Evolutionary conservation across 2,113 vertebrate genomes (phyloP).

Genomic region (Sitta europaea): DNA sequence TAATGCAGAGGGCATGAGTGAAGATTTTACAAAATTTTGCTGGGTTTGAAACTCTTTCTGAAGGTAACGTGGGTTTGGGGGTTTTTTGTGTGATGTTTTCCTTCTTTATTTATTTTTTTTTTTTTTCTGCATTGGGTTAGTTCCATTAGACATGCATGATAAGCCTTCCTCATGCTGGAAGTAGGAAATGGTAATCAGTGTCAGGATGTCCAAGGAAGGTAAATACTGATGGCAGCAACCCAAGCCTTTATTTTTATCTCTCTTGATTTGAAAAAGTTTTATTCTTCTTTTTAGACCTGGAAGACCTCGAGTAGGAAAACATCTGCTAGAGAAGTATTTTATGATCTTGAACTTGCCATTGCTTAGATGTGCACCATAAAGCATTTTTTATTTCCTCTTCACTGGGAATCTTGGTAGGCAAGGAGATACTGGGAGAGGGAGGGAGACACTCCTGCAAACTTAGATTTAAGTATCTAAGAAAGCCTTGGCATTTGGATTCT

Average conservation of each 20-base stretch:
- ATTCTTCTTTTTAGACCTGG: background rate
- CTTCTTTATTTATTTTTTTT: rapidly evolving
- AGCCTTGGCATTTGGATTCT: background rate
- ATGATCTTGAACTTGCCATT: background rate
- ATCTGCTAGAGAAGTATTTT: background rate
- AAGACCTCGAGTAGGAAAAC: background rate
- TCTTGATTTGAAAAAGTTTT: background rate
- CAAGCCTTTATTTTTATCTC: background rate
- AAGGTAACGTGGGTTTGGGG: background rate
- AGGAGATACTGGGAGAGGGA: background rate
- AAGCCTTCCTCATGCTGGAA: background rate
- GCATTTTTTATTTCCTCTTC: background rate
- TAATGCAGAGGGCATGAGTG: background rate
- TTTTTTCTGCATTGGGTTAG: background rate
- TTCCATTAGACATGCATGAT: rapidly evolving
- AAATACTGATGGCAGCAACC: background rate
- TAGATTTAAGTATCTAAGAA: background rate
- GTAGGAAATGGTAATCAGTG: background rate
- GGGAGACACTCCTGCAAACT: background rate
- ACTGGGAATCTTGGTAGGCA: background rate
- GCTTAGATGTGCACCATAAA: background rate
- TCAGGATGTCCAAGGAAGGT: background rate
- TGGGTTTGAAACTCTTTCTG: background rate
- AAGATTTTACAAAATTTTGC: background rate
- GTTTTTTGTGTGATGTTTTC: background rate